Percentiles rank a stretch among this genome's conserved stretches.
These are phyloP conservation scores for Melitaea cinxia DNA, from an alignment of 1,140 invertebrate species.

Conservation along the genomic window DNA sequence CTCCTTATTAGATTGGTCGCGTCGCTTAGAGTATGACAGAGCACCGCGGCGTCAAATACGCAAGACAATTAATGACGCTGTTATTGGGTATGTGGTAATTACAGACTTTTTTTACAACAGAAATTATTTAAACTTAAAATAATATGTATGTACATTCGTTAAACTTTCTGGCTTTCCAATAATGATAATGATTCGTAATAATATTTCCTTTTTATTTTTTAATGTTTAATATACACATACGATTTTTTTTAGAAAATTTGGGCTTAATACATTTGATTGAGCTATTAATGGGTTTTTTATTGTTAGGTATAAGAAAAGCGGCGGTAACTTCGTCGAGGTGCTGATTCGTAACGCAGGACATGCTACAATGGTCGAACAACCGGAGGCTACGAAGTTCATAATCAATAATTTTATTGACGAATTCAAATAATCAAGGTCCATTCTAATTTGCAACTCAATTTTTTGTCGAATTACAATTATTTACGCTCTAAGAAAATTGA, in stretches of 20 bases:
- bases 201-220: no score
- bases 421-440: constrained; percentile 6
- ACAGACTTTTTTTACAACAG: no score
- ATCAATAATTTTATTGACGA: constrained; percentile 8
- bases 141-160: no score
- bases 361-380: constrained; percentile 19
- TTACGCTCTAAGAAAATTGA: no score
- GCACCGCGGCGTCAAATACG: neutral
- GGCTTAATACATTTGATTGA: no score
- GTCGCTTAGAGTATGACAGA: neutral
- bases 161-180: no score
- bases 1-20: neutral
- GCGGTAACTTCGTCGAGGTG: constrained; percentile 85
- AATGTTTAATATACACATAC: no score
- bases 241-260: no score
- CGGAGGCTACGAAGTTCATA: constrained; percentile 13
- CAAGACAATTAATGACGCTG: constrained; percentile 1
- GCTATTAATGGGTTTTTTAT: neutral
- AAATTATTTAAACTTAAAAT: no score
- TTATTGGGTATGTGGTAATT: constrained; percentile 12
- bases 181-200: no score
- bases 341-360: constrained; percentile 87
- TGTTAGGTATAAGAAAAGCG: constrained; percentile 84
- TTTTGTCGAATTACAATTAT: no score
- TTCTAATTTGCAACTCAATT: neutral